Percentiles rank a stretch among this genome's conserved stretches.
These are phyloP conservation scores for Drusus annulatus DNA, from an alignment of 1,140 invertebrate genomes.

Conservation along the genomic window DNA sequence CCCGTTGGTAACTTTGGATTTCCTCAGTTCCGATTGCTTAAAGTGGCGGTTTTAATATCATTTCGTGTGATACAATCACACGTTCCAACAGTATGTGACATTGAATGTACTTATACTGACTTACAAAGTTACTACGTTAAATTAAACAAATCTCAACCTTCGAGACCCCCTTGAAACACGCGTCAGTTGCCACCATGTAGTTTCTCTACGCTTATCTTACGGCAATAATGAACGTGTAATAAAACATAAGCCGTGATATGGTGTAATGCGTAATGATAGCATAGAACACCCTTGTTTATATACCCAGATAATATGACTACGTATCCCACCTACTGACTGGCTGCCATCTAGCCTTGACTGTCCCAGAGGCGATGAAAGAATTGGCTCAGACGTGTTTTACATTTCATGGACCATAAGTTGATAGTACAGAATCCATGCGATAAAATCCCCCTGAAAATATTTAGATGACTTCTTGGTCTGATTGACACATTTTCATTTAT, in stretches of 20 bases:
- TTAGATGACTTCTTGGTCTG: no score
- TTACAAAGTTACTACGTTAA: no score
- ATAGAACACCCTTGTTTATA: conserved; percentile 15
- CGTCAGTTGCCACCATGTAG: neutral
- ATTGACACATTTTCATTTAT: no score
- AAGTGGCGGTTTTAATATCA: no score
- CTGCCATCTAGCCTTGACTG: neutral
- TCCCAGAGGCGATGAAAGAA: no score
- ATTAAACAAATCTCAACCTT: neutral
- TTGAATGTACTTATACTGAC: no score
- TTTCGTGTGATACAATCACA: no score
- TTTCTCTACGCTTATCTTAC: neutral
- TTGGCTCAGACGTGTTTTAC: no score
- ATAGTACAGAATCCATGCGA: neutral
- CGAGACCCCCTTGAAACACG: neutral
- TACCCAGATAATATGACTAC: neutral
- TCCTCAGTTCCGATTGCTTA: no score
- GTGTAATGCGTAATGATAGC: neutral
- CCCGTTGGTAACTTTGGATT: no score
- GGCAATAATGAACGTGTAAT: neutral
- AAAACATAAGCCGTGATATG: neutral
- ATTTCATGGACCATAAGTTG: neutral
- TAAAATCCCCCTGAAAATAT: no score
- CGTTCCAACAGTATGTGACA: no score
- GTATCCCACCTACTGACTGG: conserved; percentile 11